phyloP scores from a whole-genome alignment of 2,888 invertebrate genomes.

The Neocrepidodera transversa region DNA sequence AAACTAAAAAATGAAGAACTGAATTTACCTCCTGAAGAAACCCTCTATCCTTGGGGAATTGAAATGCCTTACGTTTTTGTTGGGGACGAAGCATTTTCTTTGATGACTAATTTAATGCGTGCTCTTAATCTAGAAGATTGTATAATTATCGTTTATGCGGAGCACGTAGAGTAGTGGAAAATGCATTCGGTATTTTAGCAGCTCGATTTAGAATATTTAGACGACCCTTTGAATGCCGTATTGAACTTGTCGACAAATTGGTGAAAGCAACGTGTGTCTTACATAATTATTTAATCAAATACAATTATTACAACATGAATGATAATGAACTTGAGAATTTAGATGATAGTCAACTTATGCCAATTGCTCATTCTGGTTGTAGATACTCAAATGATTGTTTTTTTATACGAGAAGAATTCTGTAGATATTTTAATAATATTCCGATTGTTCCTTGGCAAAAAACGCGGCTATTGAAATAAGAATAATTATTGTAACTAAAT shows the following conservation, averaged over 20 bases:
- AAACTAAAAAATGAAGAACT: slow-evolving; percentile 12
- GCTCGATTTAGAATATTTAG: slow-evolving; percentile 7
- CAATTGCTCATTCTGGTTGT: slow-evolving; percentile 24
- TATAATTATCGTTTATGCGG: slow-evolving; percentile 37
- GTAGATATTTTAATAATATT: slow-evolving; percentile 21
- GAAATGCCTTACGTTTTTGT: slow-evolving; percentile 28
- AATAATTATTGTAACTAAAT: slow-evolving; percentile 3
- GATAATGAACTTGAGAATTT: slow-evolving; percentile 18
- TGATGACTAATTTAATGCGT: slow-evolving; percentile 21
- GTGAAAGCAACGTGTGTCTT: slow-evolving; percentile 19
- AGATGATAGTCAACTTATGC: slow-evolving; percentile 20
- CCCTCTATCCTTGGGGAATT: slow-evolving; percentile 13
- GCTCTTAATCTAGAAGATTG: slow-evolving; percentile 28
- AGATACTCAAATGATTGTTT: slow-evolving; percentile 21
- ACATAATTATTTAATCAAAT: slow-evolving; percentile 22
- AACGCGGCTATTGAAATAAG: slow-evolving; percentile 13
- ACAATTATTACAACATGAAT: slow-evolving; percentile 17
- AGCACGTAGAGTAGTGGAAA: neutral
- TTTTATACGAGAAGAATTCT: slow-evolving; percentile 19
- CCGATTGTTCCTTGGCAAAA: slow-evolving; percentile 15
- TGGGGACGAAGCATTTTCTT: slow-evolving; percentile 22
- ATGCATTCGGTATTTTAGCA: neutral
- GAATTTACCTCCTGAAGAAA: slow-evolving; percentile 18
- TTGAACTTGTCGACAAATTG: slow-evolving; percentile 25
- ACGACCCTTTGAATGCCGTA: slow-evolving; percentile 20